A percentile compares a stretch with the other conserved stretches of the same genome.
Evolutionary conservation across 2,113 vertebrate genomes (phyloP).

Genomic region (Myodes glareolus): DNA sequence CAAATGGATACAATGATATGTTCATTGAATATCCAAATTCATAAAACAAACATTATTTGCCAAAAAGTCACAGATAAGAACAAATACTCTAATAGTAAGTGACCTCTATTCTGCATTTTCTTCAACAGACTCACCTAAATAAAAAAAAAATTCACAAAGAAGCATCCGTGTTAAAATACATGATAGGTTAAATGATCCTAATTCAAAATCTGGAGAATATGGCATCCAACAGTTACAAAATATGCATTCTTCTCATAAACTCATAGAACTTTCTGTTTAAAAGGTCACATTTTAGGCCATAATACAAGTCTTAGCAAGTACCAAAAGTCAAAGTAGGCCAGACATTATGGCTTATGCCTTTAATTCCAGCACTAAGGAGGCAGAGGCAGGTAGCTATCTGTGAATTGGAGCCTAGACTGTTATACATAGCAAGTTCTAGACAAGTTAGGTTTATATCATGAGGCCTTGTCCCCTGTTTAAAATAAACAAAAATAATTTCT

Average conservation of each 20-base stretch:
- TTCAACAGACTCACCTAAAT: neutral
- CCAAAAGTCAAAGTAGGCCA: neutral
- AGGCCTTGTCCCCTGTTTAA: neutral
- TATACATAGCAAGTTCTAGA: neutral
- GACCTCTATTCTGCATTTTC: neutral
- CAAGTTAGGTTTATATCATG: neutral
- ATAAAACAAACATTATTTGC: neutral
- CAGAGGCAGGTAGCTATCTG: neutral
- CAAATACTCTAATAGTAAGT: neutral
- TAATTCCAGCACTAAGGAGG: neutral
- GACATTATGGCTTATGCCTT: neutral
- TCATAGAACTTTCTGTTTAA: neutral
- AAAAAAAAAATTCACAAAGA: neutral
- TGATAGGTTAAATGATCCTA: neutral
- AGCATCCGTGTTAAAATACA: neutral
- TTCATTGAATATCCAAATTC: neutral
- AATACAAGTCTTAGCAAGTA: neutral
- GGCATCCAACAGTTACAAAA: too few species aligned
- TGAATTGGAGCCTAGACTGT: neutral
- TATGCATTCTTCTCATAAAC: neutral
- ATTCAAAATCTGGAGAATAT: neutral
- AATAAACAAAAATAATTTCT: neutral
- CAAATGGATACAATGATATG: neutral
- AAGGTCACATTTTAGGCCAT: neutral
- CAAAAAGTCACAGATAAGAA: neutral